phyloP scores from a whole-genome alignment of 2,888 invertebrate species.

The Brenthis hecate region DNA sequence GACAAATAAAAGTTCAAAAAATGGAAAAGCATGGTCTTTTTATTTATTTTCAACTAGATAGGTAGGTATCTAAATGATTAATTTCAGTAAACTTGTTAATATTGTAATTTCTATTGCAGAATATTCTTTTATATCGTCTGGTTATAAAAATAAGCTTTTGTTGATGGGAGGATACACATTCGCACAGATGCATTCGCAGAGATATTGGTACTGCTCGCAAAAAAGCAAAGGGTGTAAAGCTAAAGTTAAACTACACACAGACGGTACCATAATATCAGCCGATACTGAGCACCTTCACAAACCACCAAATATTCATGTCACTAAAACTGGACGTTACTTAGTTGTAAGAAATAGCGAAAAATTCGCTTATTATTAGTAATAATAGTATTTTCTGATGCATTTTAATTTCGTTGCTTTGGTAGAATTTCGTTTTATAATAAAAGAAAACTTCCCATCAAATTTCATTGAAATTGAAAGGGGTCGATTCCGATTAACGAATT shows the following conservation, averaged over 20 bases:
- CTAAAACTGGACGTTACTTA: constrained; percentile 13
- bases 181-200: constrained; percentile 32
- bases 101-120: constrained; percentile 6
- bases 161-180: constrained; percentile 32
- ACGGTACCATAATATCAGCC: constrained; percentile 38
- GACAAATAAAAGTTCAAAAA: too few relatives aligned
- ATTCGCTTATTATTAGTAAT: not conserved
- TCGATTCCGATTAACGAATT: too few relatives aligned
- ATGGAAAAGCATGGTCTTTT: too few relatives aligned
- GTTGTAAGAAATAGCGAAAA: constrained; percentile 13
- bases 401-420: not conserved
- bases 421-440: too few relatives aligned
- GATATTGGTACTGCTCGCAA: constrained; percentile 46
- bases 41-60: too few relatives aligned
- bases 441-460: too few relatives aligned
- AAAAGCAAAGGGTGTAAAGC: constrained; percentile 45
- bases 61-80: constrained; percentile 30
- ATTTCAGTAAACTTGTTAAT: constrained; percentile 15
- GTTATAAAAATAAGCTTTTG: constrained; percentile 28
- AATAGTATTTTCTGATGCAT: not conserved
- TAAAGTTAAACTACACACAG: constrained; percentile 43
- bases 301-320: constrained; percentile 33
- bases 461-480: too few relatives aligned
- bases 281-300: constrained; percentile 44
- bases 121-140: constrained; percentile 26